Conservation (phyloP, 2,113 vertebrate genomes). For the Barbus barbus region DNA sequence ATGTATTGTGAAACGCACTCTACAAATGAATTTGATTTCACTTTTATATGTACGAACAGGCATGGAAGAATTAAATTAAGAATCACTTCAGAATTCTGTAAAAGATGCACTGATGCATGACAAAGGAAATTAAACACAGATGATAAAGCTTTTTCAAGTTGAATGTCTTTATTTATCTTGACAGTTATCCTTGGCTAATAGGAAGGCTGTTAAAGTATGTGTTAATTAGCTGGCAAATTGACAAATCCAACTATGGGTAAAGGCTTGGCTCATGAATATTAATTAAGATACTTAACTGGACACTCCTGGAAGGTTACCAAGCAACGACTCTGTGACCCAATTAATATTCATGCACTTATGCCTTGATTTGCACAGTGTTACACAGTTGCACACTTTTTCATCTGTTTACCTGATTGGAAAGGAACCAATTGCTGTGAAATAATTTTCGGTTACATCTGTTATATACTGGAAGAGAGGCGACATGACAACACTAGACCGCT, state of each 20-base stretch:
- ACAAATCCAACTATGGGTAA: neutral
- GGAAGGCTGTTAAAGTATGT: neutral
- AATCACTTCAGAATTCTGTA: neutral
- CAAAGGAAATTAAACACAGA: neutral
- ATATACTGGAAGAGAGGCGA: neutral
- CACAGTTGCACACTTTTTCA: conserved; percentile 4
- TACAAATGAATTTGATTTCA: neutral
- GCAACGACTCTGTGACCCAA: conserved; percentile 6
- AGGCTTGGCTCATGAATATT: conserved; percentile 13
- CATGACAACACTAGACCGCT: neutral
- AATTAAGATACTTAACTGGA: conserved; percentile 20
- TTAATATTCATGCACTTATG: conserved; percentile 24
- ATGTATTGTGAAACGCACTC: neutral
- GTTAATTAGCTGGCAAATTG: conserved; percentile 15
- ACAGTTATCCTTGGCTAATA: neutral
- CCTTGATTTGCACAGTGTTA: neutral
- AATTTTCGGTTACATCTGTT: neutral
- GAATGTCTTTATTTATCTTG: neutral
- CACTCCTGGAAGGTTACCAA: conserved; percentile 24
- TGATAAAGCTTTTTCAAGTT: neutral
- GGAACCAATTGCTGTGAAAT: neutral
- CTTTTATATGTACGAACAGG: neutral
- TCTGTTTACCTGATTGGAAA: neutral
- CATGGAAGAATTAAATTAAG: neutral
- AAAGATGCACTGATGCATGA: neutral